Conservation (phyloP, 1,140 invertebrate species). For the Aphelenchoides avenae region DNA sequence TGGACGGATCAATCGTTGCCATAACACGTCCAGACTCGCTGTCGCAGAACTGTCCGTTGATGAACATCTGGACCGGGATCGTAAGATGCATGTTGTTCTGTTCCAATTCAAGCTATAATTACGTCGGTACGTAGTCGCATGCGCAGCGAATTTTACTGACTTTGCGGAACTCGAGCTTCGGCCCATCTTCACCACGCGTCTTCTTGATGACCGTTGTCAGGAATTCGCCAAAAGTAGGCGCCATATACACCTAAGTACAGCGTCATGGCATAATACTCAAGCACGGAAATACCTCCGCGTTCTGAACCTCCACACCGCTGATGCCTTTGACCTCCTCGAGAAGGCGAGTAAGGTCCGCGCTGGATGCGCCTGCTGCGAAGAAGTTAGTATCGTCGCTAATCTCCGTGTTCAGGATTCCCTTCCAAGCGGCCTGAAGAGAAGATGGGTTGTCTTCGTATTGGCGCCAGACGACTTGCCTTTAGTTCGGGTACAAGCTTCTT, state of each 20-base stretch:
- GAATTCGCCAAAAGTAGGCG: conserved; percentile 79
- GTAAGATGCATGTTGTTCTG: conserved; percentile 18
- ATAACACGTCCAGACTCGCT: conserved; percentile 79
- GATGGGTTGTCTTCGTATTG: conserved; percentile 2
- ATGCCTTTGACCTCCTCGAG: conserved; percentile 86
- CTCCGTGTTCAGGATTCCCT: conserved; percentile 72
- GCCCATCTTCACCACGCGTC: conserved; percentile 65
- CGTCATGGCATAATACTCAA: conserved; percentile 5
- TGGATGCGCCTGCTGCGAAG: conserved; percentile 82
- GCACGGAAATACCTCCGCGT: conserved; percentile 72
- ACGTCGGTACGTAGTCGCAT: not conserved
- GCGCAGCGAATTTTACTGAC: conserved; percentile 43
- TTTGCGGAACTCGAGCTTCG: conserved; percentile 44
- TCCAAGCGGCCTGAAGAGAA: conserved; percentile 71
- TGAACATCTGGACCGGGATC: conserved; percentile 65
- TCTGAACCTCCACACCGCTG: conserved; percentile 72
- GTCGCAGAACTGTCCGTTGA: conserved; percentile 85
- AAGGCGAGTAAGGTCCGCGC: conserved; percentile 80
- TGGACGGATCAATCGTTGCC: conserved; percentile 76
- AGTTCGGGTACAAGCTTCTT: conserved; percentile 65
- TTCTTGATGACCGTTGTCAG: conserved; percentile 68
- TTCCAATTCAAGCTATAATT: conserved; percentile 29
- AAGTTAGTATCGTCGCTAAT: conserved; percentile 80
- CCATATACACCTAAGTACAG: conserved; percentile 70
- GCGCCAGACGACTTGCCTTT: conserved; percentile 57